phyloP scores from a whole-genome alignment of 2,888 invertebrate genomes.

The Drosophila mettleri region DNA sequence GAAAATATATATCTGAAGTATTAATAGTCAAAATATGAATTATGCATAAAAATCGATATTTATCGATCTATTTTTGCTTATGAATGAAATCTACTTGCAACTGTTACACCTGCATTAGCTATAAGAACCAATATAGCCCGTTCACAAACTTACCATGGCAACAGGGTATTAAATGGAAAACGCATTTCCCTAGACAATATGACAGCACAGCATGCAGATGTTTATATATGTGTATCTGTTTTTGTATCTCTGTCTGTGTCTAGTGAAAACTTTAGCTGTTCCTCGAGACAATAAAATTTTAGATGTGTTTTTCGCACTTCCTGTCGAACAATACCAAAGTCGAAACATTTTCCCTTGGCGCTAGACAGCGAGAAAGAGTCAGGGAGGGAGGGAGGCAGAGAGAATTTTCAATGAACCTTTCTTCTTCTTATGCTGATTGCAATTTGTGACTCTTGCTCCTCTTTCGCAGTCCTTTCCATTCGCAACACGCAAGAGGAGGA shows the following conservation, averaged over 20 bases:
- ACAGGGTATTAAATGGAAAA: conserved; percentile 23
- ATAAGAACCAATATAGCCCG: neutral
- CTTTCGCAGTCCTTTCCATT: conserved; percentile 92
- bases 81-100: too few relatives aligned
- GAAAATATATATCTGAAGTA: too few relatives aligned
- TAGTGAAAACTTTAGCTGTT: conserved; percentile 26
- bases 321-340: conserved; percentile 11
- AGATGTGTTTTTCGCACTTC: conserved; percentile 36
- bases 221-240: conserved; percentile 1
- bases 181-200: conserved; percentile 62
- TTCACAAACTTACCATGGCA: neutral
- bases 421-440: conserved; percentile 21
- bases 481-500: conserved; percentile 99
- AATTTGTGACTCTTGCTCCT: neutral
- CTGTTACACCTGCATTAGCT: neutral
- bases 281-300: conserved; percentile 58
- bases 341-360: conserved; percentile 2
- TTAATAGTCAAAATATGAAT: too few relatives aligned
- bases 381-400: neutral
- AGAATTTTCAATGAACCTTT: conserved; percentile 5
- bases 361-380: too few relatives aligned
- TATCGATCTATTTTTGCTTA: neutral
- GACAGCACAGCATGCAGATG: conserved; percentile 26
- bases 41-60: conserved; percentile 1
- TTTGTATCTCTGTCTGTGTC: conserved; percentile 7